Evolutionary conservation across 2,888 invertebrate genomes (phyloP), one percentile per base, ranked within the genome.

Genomic region (Orchesella flavescens): DNA sequence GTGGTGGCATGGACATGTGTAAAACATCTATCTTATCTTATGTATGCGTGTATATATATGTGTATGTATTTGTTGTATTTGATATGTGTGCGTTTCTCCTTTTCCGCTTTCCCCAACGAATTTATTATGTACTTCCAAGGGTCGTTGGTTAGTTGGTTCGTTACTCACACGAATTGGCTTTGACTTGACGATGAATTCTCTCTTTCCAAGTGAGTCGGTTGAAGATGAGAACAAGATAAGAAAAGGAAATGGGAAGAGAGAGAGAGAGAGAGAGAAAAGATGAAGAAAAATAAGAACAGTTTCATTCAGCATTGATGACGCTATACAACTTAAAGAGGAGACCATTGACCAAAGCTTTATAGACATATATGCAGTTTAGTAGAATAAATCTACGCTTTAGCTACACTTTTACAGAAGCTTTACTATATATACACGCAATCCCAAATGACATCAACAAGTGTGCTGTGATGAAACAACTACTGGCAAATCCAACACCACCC

Each of bases 121-220:
- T 78, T 83, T 83, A 71, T 83, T 77, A 59, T 61, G 65, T 63
- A 43, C 82, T 73, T 61, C 57, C 72, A 73, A 83, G 77, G 83
- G 76, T 83, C 77, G 83, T 83, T 83, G 83, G 82, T 83, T 83
- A 83, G 76, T 55, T 83, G 82, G 83, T 83, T 83, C 83, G 76
- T 78, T 83, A 71, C 83, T 57, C 83, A 83, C 77, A 46, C 77
- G 68, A 83, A 83, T 83, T 83, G 71, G 83, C 77, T 76, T 83
- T 76, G 65, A 34, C 72, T n/a, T 75, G 21, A 17, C 24, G 57
- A 81, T 68, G 74, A 69, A n/a, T 61, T 59, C 19, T 59, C 66
- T 55, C 65, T 55, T 12, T n/a, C 49, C 21, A 19, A 43, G 21
- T 24, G 9, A 10, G 23, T 12, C 24, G 65, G n/a, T 43, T 17